These are phyloP conservation scores for Chanos chanos DNA, from an alignment of 2,797 vertebrate genomes.

Conservation along the genomic window DNA sequence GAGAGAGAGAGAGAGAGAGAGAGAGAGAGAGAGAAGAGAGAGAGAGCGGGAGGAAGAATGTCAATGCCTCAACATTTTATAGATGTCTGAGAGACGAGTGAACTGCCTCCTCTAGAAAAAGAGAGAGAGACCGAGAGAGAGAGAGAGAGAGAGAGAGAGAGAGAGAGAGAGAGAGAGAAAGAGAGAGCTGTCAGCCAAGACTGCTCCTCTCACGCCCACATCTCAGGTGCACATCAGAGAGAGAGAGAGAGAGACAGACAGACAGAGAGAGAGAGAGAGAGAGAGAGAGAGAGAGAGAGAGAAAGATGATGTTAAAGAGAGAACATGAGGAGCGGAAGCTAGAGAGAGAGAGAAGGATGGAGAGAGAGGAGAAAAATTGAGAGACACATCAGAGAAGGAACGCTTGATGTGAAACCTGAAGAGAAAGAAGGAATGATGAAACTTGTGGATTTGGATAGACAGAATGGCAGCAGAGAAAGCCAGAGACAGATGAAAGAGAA, in stretches of 20 bases:
- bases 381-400: background rate
- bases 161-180: no score
- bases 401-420: no score
- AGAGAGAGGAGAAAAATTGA: background rate
- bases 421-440: no score
- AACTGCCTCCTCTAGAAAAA: no score
- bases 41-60: constrained; percentile 1
- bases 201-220: no score
- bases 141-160: no score
- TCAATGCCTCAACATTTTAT: background rate
- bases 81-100: background rate
- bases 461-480: no score
- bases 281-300: background rate
- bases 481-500: no score
- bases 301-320: background rate
- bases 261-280: background rate
- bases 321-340: background rate
- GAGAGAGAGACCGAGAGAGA: no score
- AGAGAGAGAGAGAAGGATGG: background rate
- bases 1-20: background rate
- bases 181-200: no score
- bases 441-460: no score
- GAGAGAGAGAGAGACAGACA: background rate
- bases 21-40: background rate
- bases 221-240: constrained; percentile 16